These are phyloP conservation scores for Arenaria interpres DNA, from an alignment of 2,113 vertebrate species.

Conservation along the genomic window DNA sequence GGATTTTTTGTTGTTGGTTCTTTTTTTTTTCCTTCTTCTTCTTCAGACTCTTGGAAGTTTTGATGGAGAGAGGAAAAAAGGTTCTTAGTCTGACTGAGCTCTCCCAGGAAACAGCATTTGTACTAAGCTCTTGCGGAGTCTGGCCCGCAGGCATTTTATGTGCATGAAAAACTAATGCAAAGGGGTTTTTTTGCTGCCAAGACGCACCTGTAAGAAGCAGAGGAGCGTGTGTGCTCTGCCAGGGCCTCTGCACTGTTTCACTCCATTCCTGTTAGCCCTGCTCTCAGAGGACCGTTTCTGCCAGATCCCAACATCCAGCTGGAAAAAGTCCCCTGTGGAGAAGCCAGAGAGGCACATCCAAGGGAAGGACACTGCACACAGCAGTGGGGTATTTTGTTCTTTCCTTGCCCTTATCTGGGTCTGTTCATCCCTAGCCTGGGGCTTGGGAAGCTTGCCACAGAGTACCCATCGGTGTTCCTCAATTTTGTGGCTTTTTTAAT, in stretches of 20 bases:
- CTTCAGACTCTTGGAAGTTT: not conserved
- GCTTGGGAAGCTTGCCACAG: not conserved
- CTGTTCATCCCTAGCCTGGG: not conserved
- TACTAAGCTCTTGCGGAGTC: not conserved
- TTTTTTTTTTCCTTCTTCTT: fast-evolving
- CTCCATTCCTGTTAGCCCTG: not conserved
- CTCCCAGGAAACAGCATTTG: not conserved
- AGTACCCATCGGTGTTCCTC: fast-evolving
- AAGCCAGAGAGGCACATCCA: not conserved
- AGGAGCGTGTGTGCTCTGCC: not conserved
- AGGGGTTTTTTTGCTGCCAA: not conserved
- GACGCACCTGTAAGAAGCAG: not conserved
- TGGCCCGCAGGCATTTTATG: not conserved
- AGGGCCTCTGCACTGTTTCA: not conserved
- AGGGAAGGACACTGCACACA: not conserved
- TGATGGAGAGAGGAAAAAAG: not conserved
- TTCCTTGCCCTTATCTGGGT: not conserved
- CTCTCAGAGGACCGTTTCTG: not conserved
- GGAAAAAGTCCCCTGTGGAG: not conserved
- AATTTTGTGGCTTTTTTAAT: not conserved
- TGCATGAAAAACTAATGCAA: not conserved
- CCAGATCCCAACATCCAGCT: not conserved
- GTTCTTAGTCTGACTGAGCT: not conserved
- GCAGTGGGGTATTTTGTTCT: not conserved
- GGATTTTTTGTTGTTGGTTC: too few species aligned